Percentiles rank a stretch among this genome's conserved stretches.
Evolutionary conservation across 2,113 vertebrate genomes (phyloP).

Genomic region (Phycodurus eques): DNA sequence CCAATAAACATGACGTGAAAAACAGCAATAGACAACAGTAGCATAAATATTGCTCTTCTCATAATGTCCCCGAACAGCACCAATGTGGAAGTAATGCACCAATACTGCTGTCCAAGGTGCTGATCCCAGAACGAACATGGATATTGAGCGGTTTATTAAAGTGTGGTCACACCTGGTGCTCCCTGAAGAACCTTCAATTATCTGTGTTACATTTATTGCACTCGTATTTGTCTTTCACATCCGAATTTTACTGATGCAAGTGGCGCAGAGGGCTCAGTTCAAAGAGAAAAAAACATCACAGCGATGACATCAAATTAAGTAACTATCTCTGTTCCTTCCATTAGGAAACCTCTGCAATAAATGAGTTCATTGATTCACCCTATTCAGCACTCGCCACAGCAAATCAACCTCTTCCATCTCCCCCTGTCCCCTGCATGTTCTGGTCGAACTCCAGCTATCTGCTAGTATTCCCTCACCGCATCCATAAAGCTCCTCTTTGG

Average conservation of each 20-base stretch:
- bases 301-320: neutral
- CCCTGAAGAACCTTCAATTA: neutral
- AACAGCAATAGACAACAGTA: neutral
- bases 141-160: neutral
- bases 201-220: neutral
- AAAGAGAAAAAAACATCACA: neutral
- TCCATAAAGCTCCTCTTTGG: too few relatives aligned
- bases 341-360: neutral
- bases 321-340: neutral
- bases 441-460: neutral
- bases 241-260: neutral
- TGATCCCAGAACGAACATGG: neutral
- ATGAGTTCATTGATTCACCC: neutral
- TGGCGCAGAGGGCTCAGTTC: neutral
- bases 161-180: neutral
- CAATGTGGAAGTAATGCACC: neutral
- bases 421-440: neutral
- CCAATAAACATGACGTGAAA: slow-evolving; percentile 1
- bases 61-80: neutral
- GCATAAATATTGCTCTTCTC: neutral
- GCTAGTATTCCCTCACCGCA: neutral
- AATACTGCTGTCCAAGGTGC: neutral
- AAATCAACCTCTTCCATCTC: neutral
- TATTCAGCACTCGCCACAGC: neutral
- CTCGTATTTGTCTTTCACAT: neutral